These are phyloP conservation scores for Aphidius ervi DNA, from an alignment of 1,140 invertebrate genomes.

Conservation along the genomic window DNA sequence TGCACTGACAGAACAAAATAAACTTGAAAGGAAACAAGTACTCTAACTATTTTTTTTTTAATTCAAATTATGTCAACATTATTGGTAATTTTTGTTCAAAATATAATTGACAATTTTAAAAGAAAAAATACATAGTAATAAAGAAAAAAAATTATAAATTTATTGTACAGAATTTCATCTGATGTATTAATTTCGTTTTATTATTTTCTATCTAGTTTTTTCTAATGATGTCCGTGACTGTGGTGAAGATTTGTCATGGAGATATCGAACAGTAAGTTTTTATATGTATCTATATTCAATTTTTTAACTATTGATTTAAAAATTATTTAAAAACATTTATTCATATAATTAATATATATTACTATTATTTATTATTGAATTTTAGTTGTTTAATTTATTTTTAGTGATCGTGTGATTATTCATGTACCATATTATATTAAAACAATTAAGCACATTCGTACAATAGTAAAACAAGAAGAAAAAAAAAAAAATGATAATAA, in stretches of 20 bases:
- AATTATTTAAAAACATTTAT: too few species aligned
- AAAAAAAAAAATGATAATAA: constrained; percentile 37
- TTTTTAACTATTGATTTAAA: too few species aligned
- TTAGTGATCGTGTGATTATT: constrained; percentile 41
- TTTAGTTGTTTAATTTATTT: constrained; percentile 10
- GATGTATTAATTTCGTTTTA: not conserved
- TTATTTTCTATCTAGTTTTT: not conserved
- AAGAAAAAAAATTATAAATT: not conserved
- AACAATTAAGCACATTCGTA: constrained; percentile 46
- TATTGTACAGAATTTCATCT: too few species aligned
- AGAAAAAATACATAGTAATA: too few species aligned
- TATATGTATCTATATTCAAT: not conserved
- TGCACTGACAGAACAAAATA: too few species aligned
- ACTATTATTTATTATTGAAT: not conserved
- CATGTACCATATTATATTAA: constrained; percentile 50
- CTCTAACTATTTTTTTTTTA: too few species aligned
- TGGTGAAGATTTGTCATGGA: not conserved
- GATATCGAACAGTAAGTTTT: constrained; percentile 4
- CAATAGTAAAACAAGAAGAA: constrained; percentile 44
- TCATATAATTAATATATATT: not conserved
- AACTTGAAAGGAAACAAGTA: too few species aligned
- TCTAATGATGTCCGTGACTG: not conserved
- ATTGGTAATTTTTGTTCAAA: not conserved
- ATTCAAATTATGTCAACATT: too few species aligned
- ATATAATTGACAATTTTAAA: not conserved